Evolutionary conservation across 1,140 invertebrate genomes (phyloP), one percentile per base, ranked within the genome.

Genomic region (Scaptomyza pallida): DNA sequence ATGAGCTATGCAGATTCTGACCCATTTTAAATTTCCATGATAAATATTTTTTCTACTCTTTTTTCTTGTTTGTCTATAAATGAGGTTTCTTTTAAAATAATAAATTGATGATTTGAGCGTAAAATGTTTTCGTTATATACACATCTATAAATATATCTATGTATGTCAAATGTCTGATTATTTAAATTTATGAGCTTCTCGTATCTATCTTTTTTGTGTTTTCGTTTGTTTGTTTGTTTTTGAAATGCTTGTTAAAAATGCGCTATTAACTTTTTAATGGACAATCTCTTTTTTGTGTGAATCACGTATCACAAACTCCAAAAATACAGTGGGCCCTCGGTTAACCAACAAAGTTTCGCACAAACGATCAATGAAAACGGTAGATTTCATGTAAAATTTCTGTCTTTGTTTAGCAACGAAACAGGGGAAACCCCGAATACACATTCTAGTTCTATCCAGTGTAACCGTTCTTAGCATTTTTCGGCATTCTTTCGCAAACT

Each of bases 61-160:
- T 30, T 43, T 57, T 6, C 10, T n/a, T 19, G 35, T 12, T 50
- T 16, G 30, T 0, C 19, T 19, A 0, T 6, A 6, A 6, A 26
- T 26, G 19, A 2, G 19, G 19, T 35, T n/a, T 17, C 4, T 35
- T 10, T 48, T 48, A 19, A 2, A 21, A 21, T 23, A 21, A 12
- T 30, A 15, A 9, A 19, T 37, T 13, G 4, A 21, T 51, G 19
- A 47, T 37, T 68, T 15, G 30, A 60, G 13, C 45, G 35, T 50
- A 40, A 67, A 60, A 60, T 43, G 35, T 44, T 51, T 60, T 60
- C 41, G 19, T 26, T 16, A 26, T 16, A 21, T 37, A 15, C 21
- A 33, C 23, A 40, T 8, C 17, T 30, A n/a, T 45, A 33, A 21
- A 40, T 26, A 13, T 26, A 2, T 0, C 5, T 4, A 41, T 41